A percentile compares a stretch with the other conserved stretches of the same genome.
These are phyloP conservation scores for Silurus glanis DNA, from an alignment of 2,113 vertebrate species.

Conservation along the genomic window DNA sequence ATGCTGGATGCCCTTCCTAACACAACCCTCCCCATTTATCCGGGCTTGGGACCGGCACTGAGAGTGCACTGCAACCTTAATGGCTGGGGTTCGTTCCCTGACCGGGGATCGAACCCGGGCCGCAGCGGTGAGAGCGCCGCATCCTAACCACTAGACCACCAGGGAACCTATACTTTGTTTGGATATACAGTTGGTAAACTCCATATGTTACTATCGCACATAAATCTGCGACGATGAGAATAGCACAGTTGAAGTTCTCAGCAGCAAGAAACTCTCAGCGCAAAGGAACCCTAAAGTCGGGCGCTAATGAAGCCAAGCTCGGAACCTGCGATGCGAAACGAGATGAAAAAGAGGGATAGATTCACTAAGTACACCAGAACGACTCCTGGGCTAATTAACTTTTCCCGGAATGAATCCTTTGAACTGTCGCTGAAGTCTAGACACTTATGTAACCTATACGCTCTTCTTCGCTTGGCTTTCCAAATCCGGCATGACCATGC, in stretches of 20 bases:
- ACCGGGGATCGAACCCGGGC: no score
- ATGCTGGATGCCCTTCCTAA: no score
- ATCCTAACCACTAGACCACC: no score
- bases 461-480: slow-evolving; percentile 14
- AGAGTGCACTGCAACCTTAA: no score
- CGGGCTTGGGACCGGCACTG: no score
- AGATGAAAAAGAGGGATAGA: slow-evolving; percentile 44
- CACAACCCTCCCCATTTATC: no score
- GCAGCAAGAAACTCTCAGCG: slow-evolving; percentile 32
- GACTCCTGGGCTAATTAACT: slow-evolving; percentile 55
- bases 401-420: slow-evolving; percentile 51
- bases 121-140: no score
- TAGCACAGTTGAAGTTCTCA: not conserved
- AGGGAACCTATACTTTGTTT: no score
- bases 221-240: slow-evolving; percentile 7
- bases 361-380: slow-evolving; percentile 31
- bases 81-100: no score
- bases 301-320: slow-evolving; percentile 26
- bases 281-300: not conserved
- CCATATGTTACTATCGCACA: not conserved
- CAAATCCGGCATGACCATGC: slow-evolving; percentile 23
- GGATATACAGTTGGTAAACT: not conserved
- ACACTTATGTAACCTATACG: slow-evolving; percentile 52
- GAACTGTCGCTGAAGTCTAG: slow-evolving; percentile 61
- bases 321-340: slow-evolving; percentile 9